A percentile compares a stretch with the other conserved stretches of the same genome.
These are phyloP conservation scores for Poecilia velifera DNA, from an alignment of 2,797 vertebrate genomes.

Conservation along the genomic window DNA sequence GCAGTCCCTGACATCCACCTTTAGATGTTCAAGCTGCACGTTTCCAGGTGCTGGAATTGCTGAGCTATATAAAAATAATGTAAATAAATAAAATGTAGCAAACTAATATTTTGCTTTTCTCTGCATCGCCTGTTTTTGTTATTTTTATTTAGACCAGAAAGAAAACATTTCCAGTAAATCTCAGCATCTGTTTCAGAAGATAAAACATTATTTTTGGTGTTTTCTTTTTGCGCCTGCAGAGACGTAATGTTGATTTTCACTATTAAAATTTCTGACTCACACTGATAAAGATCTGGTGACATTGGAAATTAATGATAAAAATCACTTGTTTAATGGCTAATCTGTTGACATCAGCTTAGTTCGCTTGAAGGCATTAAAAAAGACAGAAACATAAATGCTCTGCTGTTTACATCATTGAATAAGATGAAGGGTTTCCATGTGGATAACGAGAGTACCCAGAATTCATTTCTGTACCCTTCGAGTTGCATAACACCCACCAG, in stretches of 20 bases:
- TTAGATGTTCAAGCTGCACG: not conserved
- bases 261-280: not conserved
- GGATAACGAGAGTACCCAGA: not conserved
- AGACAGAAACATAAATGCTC: not conserved
- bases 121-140: not conserved
- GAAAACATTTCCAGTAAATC: not conserved
- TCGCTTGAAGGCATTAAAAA: not conserved
- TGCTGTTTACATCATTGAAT: not conserved
- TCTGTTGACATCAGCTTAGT: not conserved
- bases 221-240: not conserved
- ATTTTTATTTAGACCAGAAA: not conserved
- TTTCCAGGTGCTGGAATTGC: not conserved
- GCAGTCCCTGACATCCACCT: too few relatives aligned
- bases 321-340: not conserved
- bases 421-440: not conserved
- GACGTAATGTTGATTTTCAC: not conserved
- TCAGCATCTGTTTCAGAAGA: not conserved
- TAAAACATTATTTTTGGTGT: not conserved
- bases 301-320: not conserved
- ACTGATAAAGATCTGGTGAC: not conserved
- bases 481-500: conserved; percentile 81
- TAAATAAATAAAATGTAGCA: not conserved
- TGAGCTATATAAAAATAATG: not conserved
- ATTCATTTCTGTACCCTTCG: too few relatives aligned
- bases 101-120: not conserved